Evolutionary conservation across 2,888 invertebrate species (phyloP), one percentile per base, ranked within the genome.

Genomic region (Acleris holmiana): DNA sequence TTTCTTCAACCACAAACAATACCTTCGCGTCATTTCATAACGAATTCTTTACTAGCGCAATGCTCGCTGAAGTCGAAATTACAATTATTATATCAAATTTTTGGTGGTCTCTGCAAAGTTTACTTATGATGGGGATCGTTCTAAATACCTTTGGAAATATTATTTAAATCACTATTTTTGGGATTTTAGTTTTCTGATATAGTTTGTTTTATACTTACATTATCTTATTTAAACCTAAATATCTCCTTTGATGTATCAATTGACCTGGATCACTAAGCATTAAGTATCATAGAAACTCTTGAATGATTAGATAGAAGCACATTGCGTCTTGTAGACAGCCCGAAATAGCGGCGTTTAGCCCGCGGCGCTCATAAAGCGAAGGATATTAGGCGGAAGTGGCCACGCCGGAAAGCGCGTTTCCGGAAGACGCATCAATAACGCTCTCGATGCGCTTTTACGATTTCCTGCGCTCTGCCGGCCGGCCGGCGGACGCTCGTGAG

Each of bases 401-500:
- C 77, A 73, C 76, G 81, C 83, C 87, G 87, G 88, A 87, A 86
- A 86, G 77, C 84, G 78, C 79, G 74, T 76, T 78, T 80, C 88
- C 89, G 89, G 89, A 91, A 89, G 91, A 89, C 85, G 86, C 81
- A 79, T 74, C 75, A 73, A 69, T 76, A 78, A 74, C 79, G 84
- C 82, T 89, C 86, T 85, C 86, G 84, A 87, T 89, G 89, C 83
- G 87, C 86, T 86, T 90, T 91, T 90, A 91, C 85, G 87, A 89
- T 88, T 91, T 91, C 92, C 91, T 88, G 88, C 80, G 85, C 60
- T 49, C 15, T 29, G 54, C 76, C 78, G 73, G 71, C 62, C 65
- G 66, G 62, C 63, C 63, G 64, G 61, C 73, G 70, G 68, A 66
- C 70, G 71, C 65, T 63, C 68, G 70, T 21, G 40, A 70, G 73